phyloP scores from a whole-genome alignment of 2,113 vertebrate genomes.

The Arvicanthis niloticus region DNA sequence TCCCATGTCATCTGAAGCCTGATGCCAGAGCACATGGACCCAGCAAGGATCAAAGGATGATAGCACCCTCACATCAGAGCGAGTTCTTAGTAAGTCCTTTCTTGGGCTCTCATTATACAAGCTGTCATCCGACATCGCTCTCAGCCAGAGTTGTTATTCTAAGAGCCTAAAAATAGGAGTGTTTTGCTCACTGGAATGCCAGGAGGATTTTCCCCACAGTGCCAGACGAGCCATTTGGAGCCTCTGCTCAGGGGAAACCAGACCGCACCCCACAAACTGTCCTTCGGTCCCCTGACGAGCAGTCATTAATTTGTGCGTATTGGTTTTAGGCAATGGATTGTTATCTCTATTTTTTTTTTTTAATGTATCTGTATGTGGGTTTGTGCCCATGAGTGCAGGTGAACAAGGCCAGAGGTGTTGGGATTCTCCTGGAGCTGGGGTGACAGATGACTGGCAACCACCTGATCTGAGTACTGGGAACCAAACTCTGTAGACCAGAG shows the following conservation, averaged over 20 bases:
- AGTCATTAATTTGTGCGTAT: background rate
- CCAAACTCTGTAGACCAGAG: background rate
- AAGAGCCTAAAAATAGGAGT: constrained; percentile 69
- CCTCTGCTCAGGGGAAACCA: background rate
- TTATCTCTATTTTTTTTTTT: background rate
- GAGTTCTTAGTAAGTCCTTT: background rate
- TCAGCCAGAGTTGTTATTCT: constrained; percentile 62
- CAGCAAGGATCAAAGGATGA: background rate
- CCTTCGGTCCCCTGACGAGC: background rate
- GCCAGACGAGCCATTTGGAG: constrained; percentile 14
- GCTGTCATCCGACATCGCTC: background rate
- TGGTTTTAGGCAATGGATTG: background rate
- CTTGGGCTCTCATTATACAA: constrained; percentile 44
- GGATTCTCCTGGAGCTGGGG: background rate
- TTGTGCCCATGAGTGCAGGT: background rate
- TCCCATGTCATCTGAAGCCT: background rate
- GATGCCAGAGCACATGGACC: no score
- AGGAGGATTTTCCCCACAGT: constrained; percentile 58
- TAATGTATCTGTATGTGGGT: background rate
- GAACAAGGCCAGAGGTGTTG: background rate
- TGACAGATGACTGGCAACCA: background rate
- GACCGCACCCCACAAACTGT: fast-evolving
- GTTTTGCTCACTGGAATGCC: background rate
- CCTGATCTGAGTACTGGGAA: background rate
- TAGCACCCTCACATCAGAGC: background rate